phyloP scores from a whole-genome alignment of 2,888 invertebrate species.

The Augochlorella aurata region DNA sequence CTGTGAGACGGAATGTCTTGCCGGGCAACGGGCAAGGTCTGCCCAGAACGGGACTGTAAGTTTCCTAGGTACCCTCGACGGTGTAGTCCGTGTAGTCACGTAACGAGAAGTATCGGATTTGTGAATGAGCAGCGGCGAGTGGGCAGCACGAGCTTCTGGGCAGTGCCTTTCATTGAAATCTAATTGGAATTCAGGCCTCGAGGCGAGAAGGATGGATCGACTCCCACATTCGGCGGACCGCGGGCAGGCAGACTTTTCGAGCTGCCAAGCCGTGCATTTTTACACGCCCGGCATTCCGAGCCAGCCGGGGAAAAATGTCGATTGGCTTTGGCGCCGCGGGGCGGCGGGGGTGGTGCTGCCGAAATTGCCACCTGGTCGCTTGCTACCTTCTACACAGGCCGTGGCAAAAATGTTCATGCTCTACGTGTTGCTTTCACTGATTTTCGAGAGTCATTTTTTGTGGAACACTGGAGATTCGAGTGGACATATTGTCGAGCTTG shows the following conservation, averaged over 20 bases:
- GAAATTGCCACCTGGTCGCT: too few relatives aligned
- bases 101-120: conserved; percentile 70
- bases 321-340: too few relatives aligned
- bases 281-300: conserved; percentile 68
- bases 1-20: conserved; percentile 48
- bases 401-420: too few relatives aligned
- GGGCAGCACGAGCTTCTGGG: conserved; percentile 68
- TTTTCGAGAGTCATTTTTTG: too few relatives aligned
- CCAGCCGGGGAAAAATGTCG: conserved; percentile 20
- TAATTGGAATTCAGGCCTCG: conserved; percentile 74
- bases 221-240: conserved; percentile 57
- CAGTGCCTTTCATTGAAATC: conserved; percentile 76
- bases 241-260: conserved; percentile 51
- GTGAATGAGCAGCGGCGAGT: conserved; percentile 72
- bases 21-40: conserved; percentile 52
- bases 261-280: conserved; percentile 72
- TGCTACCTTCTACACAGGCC: too few relatives aligned
- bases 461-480: too few relatives aligned
- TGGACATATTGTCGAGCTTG: too few relatives aligned
- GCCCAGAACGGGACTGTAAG: conserved; percentile 32
- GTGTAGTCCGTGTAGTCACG: conserved; percentile 55
- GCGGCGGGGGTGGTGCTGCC: too few relatives aligned
- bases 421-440: too few relatives aligned
- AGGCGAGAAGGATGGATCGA: conserved; percentile 67
- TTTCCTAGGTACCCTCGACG: conserved; percentile 26